A percentile compares a stretch with the other conserved stretches of the same genome.
phyloP scores from a whole-genome alignment of 2,113 vertebrate genomes.

The Setophaga coronata region DNA sequence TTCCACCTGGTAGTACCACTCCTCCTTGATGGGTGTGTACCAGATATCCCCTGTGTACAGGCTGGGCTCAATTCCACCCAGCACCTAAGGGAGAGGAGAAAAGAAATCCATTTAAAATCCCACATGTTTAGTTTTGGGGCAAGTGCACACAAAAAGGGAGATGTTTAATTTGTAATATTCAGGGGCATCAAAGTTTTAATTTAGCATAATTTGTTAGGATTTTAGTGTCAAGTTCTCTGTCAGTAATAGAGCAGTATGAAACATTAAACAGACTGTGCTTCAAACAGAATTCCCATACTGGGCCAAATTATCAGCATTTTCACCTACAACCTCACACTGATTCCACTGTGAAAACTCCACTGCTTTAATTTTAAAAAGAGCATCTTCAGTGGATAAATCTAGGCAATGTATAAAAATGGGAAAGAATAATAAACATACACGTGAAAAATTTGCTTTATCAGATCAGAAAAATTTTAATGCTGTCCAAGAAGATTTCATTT shows the following conservation, averaged over 20 bases:
- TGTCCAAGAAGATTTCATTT: background rate
- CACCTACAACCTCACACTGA: background rate
- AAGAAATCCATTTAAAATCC: background rate
- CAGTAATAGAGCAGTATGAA: background rate
- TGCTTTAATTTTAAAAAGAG: background rate
- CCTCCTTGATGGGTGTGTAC: slow-evolving; percentile 92
- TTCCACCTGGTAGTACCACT: slow-evolving; percentile 98
- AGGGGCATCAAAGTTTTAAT: background rate
- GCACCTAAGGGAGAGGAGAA: slow-evolving; percentile 73
- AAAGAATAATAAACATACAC: background rate
- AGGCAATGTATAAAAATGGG: background rate
- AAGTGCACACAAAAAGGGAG: background rate
- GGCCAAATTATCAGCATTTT: background rate
- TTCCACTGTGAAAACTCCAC: background rate
- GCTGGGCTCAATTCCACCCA: slow-evolving; percentile 89
- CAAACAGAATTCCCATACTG: background rate
- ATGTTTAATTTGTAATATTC: background rate
- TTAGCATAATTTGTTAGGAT: background rate
- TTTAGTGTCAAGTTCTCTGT: background rate
- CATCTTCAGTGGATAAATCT: background rate
- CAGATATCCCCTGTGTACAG: slow-evolving; percentile 88
- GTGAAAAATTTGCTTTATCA: background rate
- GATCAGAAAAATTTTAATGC: background rate
- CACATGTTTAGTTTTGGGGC: background rate
- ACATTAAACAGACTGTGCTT: background rate